Conservation (phyloP, 2,888 invertebrate species). For the Melitaea athalia region DNA sequence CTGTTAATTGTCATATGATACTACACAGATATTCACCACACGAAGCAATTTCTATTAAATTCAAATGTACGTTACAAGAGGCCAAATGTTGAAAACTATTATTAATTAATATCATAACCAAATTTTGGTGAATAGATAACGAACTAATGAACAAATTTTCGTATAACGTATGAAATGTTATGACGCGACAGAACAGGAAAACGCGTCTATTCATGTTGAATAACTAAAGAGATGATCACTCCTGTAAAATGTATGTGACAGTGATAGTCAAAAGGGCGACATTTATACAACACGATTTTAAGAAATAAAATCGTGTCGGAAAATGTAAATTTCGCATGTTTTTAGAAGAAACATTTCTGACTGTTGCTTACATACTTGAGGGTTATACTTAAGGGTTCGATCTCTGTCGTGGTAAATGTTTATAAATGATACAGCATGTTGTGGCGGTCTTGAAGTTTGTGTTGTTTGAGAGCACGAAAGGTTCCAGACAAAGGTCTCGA, state of each 20-base stretch:
- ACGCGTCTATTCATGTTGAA: slow-evolving; percentile 18
- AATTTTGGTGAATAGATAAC: neutral
- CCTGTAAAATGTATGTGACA: slow-evolving; percentile 27
- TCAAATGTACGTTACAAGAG: too few relatives aligned
- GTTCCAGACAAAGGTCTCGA: too few relatives aligned
- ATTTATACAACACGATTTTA: slow-evolving; percentile 16
- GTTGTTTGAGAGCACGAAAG: too few relatives aligned
- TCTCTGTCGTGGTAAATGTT: too few relatives aligned
- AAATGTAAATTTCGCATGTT: too few relatives aligned
- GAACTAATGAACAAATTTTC: neutral
- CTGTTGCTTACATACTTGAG: neutral
- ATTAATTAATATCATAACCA: neutral
- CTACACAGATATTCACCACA: too few relatives aligned
- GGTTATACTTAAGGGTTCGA: too few relatives aligned
- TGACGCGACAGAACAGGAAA: slow-evolving; percentile 14
- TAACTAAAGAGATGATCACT: slow-evolving; percentile 27
- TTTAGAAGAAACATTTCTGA: neutral
- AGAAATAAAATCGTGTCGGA: neutral
- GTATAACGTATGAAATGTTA: slow-evolving; percentile 6
- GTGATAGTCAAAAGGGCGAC: slow-evolving; percentile 24
- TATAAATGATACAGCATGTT: too few relatives aligned
- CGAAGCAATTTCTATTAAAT: too few relatives aligned
- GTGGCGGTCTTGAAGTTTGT: too few relatives aligned
- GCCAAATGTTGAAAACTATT: neutral
- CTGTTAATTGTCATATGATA: too few relatives aligned